Percentiles rank a stretch among this genome's conserved stretches.
phyloP scores from a whole-genome alignment of 2,797 vertebrate species.

The Nyctibius grandis region DNA sequence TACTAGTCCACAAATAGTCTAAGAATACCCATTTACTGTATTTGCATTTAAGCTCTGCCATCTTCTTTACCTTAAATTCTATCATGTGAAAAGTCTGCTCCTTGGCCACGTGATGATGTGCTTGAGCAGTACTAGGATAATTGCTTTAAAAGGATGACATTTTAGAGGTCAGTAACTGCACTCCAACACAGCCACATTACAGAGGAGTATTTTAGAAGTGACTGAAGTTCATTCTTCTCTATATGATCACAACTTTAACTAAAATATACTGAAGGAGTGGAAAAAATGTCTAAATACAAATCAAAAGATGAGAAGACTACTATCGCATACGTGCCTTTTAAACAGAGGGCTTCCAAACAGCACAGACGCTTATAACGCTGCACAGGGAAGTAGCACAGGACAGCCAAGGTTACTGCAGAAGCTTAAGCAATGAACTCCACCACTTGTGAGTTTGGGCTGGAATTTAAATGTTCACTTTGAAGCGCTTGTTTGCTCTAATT shows the following conservation, averaged over 20 bases:
- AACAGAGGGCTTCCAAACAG: not conserved
- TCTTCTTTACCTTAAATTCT: constrained; percentile 9
- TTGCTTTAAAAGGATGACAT: not conserved
- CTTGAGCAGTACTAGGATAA: not conserved
- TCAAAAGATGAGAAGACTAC: not conserved
- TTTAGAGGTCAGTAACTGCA: not conserved
- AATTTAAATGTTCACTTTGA: constrained; percentile 14
- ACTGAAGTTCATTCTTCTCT: not conserved
- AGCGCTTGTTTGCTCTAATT: not conserved
- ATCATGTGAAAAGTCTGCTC: not conserved
- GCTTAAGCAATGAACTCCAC: not conserved
- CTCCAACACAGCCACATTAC: not conserved
- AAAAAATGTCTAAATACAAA: not conserved
- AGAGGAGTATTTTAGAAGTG: not conserved
- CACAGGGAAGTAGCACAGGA: not conserved
- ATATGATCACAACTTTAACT: not conserved
- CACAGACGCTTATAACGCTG: not conserved
- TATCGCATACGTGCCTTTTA: not conserved
- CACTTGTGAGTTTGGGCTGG: not conserved
- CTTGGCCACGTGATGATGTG: not conserved
- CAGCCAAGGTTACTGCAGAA: constrained; percentile 41
- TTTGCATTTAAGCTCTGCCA: not conserved
- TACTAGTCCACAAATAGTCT: not conserved
- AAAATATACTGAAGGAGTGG: not conserved
- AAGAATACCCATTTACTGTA: constrained; percentile 5